Evolutionary conservation across 2,888 invertebrate genomes (phyloP).

Genomic region (Pristionchus mayeri): DNA sequence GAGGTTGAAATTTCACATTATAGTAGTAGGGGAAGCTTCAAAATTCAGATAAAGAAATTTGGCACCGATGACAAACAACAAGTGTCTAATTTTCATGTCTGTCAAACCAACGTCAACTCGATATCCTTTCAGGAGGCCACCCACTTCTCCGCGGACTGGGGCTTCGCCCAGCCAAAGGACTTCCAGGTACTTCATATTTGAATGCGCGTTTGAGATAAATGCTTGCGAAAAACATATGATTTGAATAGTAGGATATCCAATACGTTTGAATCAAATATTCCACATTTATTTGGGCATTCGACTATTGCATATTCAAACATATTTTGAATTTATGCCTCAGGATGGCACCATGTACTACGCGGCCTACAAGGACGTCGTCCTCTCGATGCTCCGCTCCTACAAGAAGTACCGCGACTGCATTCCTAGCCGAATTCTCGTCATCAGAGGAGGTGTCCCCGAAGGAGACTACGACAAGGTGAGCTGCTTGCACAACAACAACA

Average conservation of each 20-base stretch:
- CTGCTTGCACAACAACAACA: no score
- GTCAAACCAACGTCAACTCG: no score
- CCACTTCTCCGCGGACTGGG: neutral
- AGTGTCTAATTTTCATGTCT: neutral
- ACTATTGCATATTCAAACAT: no score
- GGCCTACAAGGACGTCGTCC: conserved; percentile 1
- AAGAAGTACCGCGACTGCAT: neutral
- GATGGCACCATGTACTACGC: neutral
- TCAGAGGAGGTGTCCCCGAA: conserved; percentile 45
- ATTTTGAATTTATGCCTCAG: no score
- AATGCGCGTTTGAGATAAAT: no score
- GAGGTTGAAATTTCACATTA: no score
- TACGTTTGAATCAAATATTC: no score
- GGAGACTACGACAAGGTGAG: conserved; percentile 44
- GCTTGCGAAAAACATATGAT: no score
- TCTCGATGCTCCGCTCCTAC: neutral
- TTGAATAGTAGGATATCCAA: no score
- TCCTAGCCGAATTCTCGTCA: neutral
- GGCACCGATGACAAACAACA: neutral
- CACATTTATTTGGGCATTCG: no score
- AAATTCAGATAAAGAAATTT: neutral
- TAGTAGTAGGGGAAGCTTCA: neutral
- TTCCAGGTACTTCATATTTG: neutral
- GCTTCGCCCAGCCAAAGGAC: conserved; percentile 23
- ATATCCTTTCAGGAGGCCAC: neutral